phyloP scores from a whole-genome alignment of 1,140 invertebrate species.

The Fopius arisanus region DNA sequence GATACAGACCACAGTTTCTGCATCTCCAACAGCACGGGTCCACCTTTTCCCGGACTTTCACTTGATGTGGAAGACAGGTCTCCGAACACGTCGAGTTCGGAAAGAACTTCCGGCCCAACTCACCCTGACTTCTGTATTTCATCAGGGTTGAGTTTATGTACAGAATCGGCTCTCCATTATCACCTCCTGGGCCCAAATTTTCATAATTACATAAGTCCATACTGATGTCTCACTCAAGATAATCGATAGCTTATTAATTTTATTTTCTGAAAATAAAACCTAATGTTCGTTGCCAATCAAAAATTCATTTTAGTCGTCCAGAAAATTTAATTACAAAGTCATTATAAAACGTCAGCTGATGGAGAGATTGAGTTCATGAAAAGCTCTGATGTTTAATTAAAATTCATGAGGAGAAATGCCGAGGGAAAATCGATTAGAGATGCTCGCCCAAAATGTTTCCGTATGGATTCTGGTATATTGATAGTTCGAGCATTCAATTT shows the following conservation, averaged over 20 bases:
- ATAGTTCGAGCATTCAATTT: background rate
- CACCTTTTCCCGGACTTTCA: conserved; percentile 61
- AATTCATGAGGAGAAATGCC: no score
- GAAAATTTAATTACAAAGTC: no score
- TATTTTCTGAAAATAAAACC: no score
- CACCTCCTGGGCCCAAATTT: conserved; percentile 56
- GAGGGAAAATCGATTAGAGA: no score
- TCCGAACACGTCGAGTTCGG: conserved; percentile 62
- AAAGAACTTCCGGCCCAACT: conserved; percentile 41
- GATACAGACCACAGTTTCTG: conserved; percentile 69
- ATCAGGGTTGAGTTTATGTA: conserved; percentile 51
- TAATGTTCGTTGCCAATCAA: no score
- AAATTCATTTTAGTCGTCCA: no score
- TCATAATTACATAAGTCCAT: no score
- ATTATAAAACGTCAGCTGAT: no score
- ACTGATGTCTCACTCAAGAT: no score
- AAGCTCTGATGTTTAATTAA: no score
- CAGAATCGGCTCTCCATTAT: conserved; percentile 51
- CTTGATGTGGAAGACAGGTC: conserved; percentile 60
- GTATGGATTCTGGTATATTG: background rate
- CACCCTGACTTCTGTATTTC: conserved; percentile 46
- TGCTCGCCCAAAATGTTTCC: background rate
- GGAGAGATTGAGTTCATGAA: no score
- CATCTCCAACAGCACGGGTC: conserved; percentile 72
- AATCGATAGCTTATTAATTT: no score